Base-by-base conservation (phyloP, 1,140 invertebrate species). In the Panagrolaimus sp. region DNA sequence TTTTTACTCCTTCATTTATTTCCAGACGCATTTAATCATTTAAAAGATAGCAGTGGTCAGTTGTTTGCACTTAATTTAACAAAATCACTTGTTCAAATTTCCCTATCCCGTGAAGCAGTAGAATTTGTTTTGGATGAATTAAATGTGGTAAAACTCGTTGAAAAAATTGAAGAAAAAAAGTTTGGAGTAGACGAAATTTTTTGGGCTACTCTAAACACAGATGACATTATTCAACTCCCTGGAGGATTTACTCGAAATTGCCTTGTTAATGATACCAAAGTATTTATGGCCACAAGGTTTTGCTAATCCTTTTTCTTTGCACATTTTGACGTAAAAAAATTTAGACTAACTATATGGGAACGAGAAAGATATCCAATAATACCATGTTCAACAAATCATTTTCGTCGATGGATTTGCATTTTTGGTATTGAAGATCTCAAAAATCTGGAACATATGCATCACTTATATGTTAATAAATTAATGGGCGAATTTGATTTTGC, bases 401-500 rank as follows among this genome's bases (percentile, higher is more conserved):
- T 47, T 14, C 66, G 72, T 16, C 65, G 73, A n/a, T 42, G 53
- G 31, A 65, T 73, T 20, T 73, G 72, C 45, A 46, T 73, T 13
- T 73, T 65, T 43, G 72, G 72, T 9, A 31, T 66, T 11, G 72
- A 73, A 45, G 72, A 73, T 61, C 46, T 73, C 57, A 8, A 13
- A 11, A 70, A 65, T 45, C n/a, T 72, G 11, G 8, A 14, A 9
- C 43, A 43, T 14, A 16, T 57, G 5, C 67, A 75, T 9, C 67
- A 47, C n/a, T 48, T 74, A 45, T 57, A 57, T 27, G 13, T 63
- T 5, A 74, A 74, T 61, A 74, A 74, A 72, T 63, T 74, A 68
- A 71, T 74, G 68, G 62, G 68, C 23, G 31, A 62, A 9, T 74
- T 72, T 43, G 73, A 74, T 27, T 74, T 53, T 47, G 74, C 63